A percentile compares a stretch with the other conserved stretches of the same genome.
Conservation (phyloP, 2,797 vertebrate genomes). For the Melanitta fusca region DNA sequence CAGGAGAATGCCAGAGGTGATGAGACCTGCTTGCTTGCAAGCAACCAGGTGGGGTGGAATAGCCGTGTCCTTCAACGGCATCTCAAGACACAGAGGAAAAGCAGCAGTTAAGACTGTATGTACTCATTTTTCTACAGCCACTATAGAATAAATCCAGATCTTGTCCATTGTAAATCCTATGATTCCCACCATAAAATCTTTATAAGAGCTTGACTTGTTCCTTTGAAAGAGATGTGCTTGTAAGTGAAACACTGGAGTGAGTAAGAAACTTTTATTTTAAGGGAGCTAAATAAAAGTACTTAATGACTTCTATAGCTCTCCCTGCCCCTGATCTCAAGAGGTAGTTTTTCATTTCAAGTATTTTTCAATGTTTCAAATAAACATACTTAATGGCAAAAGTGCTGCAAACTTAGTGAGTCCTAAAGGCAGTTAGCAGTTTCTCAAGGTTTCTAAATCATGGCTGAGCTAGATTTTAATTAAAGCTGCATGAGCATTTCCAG, state of each 20-base stretch:
- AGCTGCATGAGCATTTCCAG: background rate
- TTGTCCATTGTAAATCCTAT: background rate
- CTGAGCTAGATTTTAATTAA: background rate
- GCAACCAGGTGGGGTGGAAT: fast-evolving
- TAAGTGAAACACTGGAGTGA: background rate
- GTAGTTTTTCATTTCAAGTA: background rate
- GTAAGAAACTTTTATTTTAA: background rate
- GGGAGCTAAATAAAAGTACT: background rate
- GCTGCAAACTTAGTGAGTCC: background rate
- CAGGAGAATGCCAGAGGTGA: background rate
- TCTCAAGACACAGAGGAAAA: background rate
- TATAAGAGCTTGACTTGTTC: background rate
- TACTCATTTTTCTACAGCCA: background rate
- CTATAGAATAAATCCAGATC: background rate
- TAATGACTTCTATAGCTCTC: background rate
- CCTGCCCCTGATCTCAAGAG: background rate
- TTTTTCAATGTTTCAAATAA: background rate
- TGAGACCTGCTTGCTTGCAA: background rate
- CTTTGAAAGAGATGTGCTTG: background rate
- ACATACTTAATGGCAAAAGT: background rate
- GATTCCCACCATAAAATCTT: background rate
- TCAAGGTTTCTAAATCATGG: background rate
- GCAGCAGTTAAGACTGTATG: background rate
- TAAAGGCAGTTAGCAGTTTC: too few species aligned
- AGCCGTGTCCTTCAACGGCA: background rate